Evolutionary conservation across 1,140 invertebrate species (phyloP), one percentile per base, ranked within the genome.

Genomic region (Drosophila truncata): DNA sequence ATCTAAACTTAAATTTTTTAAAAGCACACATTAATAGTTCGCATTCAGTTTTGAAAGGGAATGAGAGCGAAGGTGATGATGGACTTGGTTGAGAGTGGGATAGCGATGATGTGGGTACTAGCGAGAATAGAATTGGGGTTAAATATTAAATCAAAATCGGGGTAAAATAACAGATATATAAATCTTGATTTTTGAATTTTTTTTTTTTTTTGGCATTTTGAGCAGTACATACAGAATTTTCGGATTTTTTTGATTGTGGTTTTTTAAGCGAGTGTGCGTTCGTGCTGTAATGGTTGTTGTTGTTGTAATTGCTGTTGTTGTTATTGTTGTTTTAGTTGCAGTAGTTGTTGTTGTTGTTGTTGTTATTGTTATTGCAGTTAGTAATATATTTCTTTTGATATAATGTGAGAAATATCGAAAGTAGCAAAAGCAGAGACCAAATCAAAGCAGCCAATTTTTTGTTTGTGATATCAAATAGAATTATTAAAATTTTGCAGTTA

Each of bases 401-500:
- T 54, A 39, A 29, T 52, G 35, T 54, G 47, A 54, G 62, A 70
- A 70, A 54, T 25, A 57, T 66, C 47, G 50, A 81, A 80, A 81
- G 77, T 74, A 76, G 82, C 74, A 80, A 72, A 71, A 72, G 69
- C 69, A 78, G 60, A 73, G 61, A 86, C 78, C 82, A 85, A 85
- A 85, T 85, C 59, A 85, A 86, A 85, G 73, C 82, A 86, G 78
- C 81, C 81, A 84, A 84, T 84, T 78, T 78, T 60, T 77, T 55
- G 41, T 42, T 65, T 10, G 50, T 49, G 10, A 37, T 65, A 47
- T 29, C 60, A 60, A 79, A 58, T 74, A 55, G 60, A 25, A 58
- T 44, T 46, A 70, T 61, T 65, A 52, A 55, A 82, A 60, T 78
- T 67, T 70, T 29, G 80, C 66, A 64, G 50, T 73, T 61, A 46